Evolutionary conservation across 2,113 vertebrate genomes (phyloP), one percentile per base, ranked within the genome.

Genomic region (Capreolus pygargus): DNA sequence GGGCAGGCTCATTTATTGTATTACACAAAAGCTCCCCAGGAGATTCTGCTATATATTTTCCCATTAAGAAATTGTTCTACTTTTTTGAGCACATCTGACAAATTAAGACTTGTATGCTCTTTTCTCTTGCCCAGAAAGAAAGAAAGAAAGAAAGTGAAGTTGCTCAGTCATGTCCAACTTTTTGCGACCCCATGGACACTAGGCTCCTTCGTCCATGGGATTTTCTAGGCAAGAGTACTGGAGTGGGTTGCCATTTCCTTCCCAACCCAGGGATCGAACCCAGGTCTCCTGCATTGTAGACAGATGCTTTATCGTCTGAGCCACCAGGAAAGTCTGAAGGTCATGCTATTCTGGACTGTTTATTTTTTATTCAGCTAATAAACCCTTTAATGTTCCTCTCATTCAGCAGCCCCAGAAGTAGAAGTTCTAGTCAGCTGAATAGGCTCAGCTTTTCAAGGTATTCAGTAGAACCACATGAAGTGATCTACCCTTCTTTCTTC

Each of bases 371-470:
- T 95, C 12, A 14, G 17, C 10, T 60, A 67, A 16, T n/a, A 85
- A 81, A 4, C 6, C 5, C 16, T 61, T 74, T 58, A 91, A 58
- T 17, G 5, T 30, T 30, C 10, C 21, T 67, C 15, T 27, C 23
- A 86, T 57, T 87, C 9, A 57, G 36, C 13, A 88, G 3, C 9
- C 13, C 7, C 50, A 50, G 9, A 23, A 1, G 0, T 39, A 79
- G 33, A 54, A 5, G 0, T 3, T 5, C 1, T 61, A 58, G 17
- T 2, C 5, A 30, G 4, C 21, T 81, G 11, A 79, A 36, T 1
- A 87, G 28, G 5, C 3, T 92, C 19, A 33, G 2, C 3, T 45
- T 57, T 93, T 36, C 28, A 30, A 36, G 17, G 25, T 25, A 10
- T 7, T 55, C 19, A 30, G 11, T 14, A 55, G 19, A 95, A 76